Evolutionary conservation across 2,113 vertebrate genomes (phyloP).

Genomic region (Tachuris rubrigastra): DNA sequence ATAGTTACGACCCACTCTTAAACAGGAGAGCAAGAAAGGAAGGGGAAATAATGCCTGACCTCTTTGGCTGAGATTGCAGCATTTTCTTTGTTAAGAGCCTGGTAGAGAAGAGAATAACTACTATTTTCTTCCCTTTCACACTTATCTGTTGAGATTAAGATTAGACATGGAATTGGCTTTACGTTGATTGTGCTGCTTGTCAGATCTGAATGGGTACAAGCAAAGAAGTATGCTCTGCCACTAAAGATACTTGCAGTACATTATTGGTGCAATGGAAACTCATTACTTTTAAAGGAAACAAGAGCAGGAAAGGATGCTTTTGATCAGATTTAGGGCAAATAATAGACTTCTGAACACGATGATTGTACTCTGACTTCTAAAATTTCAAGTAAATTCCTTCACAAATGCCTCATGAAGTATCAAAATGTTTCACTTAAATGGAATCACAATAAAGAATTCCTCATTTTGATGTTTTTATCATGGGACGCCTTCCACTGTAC

Average conservation of each 20-base stretch:
- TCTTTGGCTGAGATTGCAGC: neutral
- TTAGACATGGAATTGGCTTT: neutral
- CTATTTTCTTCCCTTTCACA: neutral
- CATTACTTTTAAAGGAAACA: neutral
- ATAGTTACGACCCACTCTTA: neutral
- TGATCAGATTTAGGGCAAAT: neutral
- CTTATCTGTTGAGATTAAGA: neutral
- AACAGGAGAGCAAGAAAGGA: neutral
- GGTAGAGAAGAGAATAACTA: neutral
- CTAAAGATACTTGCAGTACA: neutral
- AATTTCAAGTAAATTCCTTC: neutral
- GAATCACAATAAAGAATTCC: neutral
- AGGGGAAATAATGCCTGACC: neutral
- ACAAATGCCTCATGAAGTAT: neutral
- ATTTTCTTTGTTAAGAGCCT: neutral
- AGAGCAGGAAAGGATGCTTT: neutral
- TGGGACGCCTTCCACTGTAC: neutral
- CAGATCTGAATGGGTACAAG: neutral
- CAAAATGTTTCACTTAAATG: neutral
- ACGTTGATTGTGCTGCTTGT: neutral
- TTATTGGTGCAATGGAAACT: neutral
- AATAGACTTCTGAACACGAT: neutral
- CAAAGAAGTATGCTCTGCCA: neutral
- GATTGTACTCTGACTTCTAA: neutral
- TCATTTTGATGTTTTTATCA: neutral